These are phyloP conservation scores for Antedon mediterranea DNA, from an alignment of 53 echinoderm and acorn worm genomes.

Conservation along the genomic window DNA sequence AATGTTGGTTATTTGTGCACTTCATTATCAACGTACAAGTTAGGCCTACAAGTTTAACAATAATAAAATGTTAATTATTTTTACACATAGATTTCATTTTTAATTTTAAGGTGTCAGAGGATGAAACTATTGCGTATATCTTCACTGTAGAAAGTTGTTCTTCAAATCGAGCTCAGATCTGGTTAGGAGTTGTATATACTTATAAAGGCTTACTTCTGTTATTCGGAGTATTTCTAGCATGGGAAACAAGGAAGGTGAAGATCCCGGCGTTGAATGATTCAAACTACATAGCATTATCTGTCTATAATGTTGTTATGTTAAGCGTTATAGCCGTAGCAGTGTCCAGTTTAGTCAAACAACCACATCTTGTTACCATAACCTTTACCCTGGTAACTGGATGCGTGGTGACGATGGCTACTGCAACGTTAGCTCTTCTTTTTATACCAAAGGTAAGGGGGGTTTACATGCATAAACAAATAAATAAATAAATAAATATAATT, in stretches of 20 bases:
- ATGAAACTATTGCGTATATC: conserved; percentile 49
- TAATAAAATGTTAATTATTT: no score
- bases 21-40: no score
- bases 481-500: no score
- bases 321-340: conserved; percentile 89
- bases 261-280: conserved; percentile 96
- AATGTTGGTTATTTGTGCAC: no score
- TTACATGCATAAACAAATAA: no score
- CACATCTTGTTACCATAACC: conserved; percentile 65
- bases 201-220: conserved; percentile 87
- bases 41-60: no score
- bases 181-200: conserved; percentile 72
- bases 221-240: conserved; percentile 85
- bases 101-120: conserved; percentile 21
- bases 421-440: conserved; percentile 88
- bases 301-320: conserved; percentile 93
- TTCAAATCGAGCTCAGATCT: conserved; percentile 53
- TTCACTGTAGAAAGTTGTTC: conserved; percentile 73
- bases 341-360: conserved; percentile 69
- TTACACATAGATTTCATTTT: no score
- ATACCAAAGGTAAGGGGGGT: conserved; percentile 69
- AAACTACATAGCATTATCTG: conserved; percentile 90
- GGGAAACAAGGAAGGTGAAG: conserved; percentile 96
- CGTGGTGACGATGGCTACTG: conserved; percentile 76
- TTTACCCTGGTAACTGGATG: conserved; percentile 69